Percentiles rank a stretch among this genome's conserved stretches.
phyloP scores from a whole-genome alignment of 2,113 vertebrate species.

The Nicator chloris region DNA sequence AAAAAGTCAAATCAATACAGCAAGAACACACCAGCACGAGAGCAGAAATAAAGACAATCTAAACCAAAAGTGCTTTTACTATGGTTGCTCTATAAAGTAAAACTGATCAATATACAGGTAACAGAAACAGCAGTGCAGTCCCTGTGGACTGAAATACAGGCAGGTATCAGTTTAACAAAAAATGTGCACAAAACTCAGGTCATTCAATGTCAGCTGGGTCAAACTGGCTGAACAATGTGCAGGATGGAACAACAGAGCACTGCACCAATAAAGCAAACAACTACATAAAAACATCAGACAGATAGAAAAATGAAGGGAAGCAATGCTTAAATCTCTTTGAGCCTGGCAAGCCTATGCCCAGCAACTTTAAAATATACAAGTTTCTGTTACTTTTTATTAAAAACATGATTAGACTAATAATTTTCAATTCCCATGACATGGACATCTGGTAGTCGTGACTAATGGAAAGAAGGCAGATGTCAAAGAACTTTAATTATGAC shows the following conservation, averaged over 20 bases:
- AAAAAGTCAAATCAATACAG: constrained; percentile 34
- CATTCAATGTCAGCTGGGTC: not conserved
- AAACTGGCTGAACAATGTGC: not conserved
- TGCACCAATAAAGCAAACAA: not conserved
- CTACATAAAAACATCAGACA: not conserved
- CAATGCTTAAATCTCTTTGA: not conserved
- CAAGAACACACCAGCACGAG: not conserved
- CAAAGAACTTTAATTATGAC: constrained; percentile 56
- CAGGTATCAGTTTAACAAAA: not conserved
- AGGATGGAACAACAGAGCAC: not conserved
- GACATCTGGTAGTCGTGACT: constrained; percentile 47
- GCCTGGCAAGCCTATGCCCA: not conserved
- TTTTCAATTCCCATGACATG: constrained; percentile 31
- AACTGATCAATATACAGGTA: constrained; percentile 10
- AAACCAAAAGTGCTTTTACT: not conserved
- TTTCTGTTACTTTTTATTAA: constrained; percentile 43
- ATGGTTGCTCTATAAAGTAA: not conserved
- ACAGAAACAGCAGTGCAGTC: not conserved
- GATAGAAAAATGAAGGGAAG: not conserved
- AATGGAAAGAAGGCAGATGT: constrained; percentile 57
- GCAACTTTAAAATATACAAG: not conserved
- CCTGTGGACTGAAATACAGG: not conserved
- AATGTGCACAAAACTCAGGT: not conserved
- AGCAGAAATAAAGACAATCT: not conserved
- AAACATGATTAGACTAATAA: constrained; percentile 43